Evolutionary conservation across 1,140 invertebrate species (phyloP).

Genomic region (Amphibalanus amphitrite): DNA sequence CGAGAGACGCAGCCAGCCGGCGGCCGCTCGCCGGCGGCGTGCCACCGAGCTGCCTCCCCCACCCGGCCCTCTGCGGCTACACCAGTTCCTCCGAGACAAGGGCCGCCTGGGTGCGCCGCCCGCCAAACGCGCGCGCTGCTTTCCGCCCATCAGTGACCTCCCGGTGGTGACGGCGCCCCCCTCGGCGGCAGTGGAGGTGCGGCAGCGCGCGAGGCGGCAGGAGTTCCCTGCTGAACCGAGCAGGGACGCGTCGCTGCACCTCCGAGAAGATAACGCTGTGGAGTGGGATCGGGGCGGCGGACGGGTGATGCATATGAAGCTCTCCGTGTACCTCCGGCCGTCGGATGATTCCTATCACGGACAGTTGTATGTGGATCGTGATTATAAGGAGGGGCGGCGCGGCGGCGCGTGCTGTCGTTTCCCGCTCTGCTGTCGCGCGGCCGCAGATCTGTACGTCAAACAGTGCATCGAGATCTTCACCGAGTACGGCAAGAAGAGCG

Average conservation of each 20-base stretch:
- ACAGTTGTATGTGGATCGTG: constrained; percentile 73
- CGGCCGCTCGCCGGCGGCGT: constrained; percentile 29
- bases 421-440: constrained; percentile 47
- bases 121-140: background rate
- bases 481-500: constrained; percentile 67
- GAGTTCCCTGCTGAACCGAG: background rate
- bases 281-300: constrained; percentile 28
- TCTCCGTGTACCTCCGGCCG: constrained; percentile 65
- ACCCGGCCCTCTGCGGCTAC: constrained; percentile 46
- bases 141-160: background rate
- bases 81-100: background rate
- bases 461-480: constrained; percentile 90
- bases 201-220: background rate
- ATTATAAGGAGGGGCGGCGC: constrained; percentile 55
- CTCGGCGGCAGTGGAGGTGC: background rate
- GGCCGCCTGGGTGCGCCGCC: background rate
- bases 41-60: constrained; percentile 56
- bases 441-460: constrained; percentile 73
- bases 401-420: constrained; percentile 67
- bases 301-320: constrained; percentile 60
- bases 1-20: background rate
- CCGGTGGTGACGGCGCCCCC: background rate
- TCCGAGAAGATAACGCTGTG: constrained; percentile 17
- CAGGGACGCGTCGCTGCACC: background rate
- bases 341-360: constrained; percentile 73